Evolutionary conservation across 2,113 vertebrate species (phyloP).

Genomic region (Sminthopsis crassicaudata): DNA sequence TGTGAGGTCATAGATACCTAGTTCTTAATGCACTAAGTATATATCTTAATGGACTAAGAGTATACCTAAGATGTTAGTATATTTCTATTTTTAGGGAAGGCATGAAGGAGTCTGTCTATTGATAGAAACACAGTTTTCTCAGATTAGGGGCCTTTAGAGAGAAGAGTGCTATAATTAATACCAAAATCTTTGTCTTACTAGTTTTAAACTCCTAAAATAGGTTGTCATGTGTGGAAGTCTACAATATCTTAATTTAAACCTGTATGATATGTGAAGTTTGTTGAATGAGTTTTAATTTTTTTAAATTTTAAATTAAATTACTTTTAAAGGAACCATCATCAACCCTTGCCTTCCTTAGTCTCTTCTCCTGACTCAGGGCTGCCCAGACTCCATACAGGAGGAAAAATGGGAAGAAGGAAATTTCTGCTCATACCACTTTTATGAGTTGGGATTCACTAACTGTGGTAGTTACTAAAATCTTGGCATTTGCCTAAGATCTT

Average conservation of each 20-base stretch:
- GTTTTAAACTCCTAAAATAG: background rate
- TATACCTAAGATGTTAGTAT: no score
- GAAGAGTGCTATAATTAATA: background rate
- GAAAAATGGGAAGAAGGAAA: background rate
- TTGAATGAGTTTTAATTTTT: background rate
- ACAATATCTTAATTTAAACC: background rate
- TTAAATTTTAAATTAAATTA: background rate
- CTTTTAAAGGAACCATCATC: background rate
- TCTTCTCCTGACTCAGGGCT: background rate
- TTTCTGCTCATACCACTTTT: background rate
- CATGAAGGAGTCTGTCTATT: background rate
- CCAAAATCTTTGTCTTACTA: background rate
- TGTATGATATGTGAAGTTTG: background rate
- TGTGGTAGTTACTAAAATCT: background rate
- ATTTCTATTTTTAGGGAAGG: background rate
- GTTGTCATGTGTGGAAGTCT: background rate
- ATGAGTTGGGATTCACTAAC: background rate
- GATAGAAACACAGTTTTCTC: background rate
- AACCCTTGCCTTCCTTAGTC: background rate
- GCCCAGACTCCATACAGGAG: background rate
- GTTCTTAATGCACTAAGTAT: background rate
- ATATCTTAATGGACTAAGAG: background rate
- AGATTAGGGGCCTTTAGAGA: background rate
- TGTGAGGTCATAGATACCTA: background rate
- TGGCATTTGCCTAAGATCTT: background rate